Evolutionary conservation across 2,113 vertebrate species (phyloP).

Genomic region (Lanius collurio): DNA sequence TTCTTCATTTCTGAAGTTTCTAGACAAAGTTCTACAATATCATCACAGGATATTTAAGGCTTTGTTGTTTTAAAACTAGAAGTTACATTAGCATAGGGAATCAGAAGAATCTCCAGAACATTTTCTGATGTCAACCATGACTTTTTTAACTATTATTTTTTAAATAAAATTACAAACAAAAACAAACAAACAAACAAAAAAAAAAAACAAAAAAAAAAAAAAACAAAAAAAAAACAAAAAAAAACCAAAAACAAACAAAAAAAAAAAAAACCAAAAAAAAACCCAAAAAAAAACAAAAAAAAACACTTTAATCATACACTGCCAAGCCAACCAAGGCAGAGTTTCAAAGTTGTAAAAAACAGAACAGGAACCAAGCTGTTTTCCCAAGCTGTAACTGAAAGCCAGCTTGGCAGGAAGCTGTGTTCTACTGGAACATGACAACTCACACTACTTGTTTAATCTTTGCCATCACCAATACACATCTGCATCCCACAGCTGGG

Average conservation of each 20-base stretch:
- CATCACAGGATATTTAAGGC: neutral
- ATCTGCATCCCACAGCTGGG: neutral
- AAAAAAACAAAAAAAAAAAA: too few species aligned
- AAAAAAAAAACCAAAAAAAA: too few species aligned
- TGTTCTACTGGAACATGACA: neutral
- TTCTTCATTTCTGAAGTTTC: neutral
- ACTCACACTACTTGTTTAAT: neutral
- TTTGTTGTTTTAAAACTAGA: neutral
- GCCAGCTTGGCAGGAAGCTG: neutral
- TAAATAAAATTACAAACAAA: neutral
- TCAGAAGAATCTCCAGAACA: neutral
- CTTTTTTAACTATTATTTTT: neutral
- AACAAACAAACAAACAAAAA: too few species aligned
- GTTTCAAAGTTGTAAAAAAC: neutral
- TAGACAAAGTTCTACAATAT: neutral
- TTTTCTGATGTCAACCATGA: neutral
- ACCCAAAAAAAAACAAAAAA: too few species aligned
- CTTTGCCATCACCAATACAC: neutral
- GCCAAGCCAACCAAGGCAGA: neutral
- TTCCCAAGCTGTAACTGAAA: neutral
- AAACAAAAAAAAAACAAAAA: too few species aligned
- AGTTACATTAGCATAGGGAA: neutral
- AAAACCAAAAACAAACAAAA: too few species aligned
- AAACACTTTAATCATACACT: fast-evolving
- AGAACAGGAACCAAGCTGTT: neutral